A percentile compares a stretch with the other conserved stretches of the same genome.
These are phyloP conservation scores for Brachionus manjavacas DNA, from an alignment of 1,140 invertebrate species.

Conservation along the genomic window DNA sequence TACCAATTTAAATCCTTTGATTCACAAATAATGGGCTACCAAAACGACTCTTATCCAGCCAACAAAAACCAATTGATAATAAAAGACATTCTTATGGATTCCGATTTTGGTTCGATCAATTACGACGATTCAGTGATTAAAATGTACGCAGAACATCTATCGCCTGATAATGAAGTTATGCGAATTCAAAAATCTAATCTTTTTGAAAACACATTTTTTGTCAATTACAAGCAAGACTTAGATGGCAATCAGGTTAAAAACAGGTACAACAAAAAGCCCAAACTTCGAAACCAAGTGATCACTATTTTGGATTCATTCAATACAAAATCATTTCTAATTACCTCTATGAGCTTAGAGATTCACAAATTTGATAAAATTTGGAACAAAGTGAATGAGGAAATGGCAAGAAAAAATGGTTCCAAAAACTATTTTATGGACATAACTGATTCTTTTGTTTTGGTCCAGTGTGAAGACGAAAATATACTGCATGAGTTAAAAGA, in stretches of 20 bases:
- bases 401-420: background rate
- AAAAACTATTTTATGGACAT: background rate
- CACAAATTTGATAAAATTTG: background rate
- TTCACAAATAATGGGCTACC: background rate
- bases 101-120: background rate
- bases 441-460: background rate
- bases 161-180: background rate
- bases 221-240: background rate
- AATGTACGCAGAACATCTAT: slow-evolving; percentile 24
- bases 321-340: background rate
- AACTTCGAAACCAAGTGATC: background rate
- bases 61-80: background rate
- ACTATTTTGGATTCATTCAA: background rate
- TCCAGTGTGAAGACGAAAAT: background rate
- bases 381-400: background rate
- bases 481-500: background rate
- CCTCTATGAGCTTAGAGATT: background rate
- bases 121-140: background rate
- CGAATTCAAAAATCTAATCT: background rate
- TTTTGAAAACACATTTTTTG: background rate
- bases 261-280: background rate
- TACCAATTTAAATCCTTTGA: slow-evolving; percentile 7
- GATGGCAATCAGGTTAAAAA: background rate
- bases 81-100: background rate
- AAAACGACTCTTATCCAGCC: background rate